phyloP scores from a whole-genome alignment of 2,888 invertebrate species.

The Drosophila conformis region DNA sequence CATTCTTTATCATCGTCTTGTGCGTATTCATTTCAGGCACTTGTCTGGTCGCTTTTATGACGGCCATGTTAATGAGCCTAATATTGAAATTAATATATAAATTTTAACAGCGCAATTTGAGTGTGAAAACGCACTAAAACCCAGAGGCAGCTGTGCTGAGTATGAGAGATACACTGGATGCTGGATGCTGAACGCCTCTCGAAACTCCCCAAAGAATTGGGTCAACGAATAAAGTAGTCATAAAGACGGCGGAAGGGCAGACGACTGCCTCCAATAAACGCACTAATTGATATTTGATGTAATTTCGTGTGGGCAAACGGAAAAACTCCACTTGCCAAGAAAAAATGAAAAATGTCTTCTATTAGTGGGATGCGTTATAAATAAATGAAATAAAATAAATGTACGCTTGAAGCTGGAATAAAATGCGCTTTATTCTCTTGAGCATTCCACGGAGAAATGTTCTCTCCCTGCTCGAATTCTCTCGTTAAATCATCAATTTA shows the following conservation, averaged over 20 bases:
- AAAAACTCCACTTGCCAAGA: constrained; percentile 37
- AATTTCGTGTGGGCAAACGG: constrained; percentile 50
- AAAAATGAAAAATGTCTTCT: constrained; percentile 61
- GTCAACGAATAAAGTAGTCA: constrained; percentile 65
- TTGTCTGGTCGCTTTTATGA: constrained; percentile 44
- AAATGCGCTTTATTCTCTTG: constrained; percentile 23
- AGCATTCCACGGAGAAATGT: background rate
- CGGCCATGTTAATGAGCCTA: constrained; percentile 69
- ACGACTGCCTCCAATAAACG: constrained; percentile 43
- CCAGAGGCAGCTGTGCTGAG: constrained; percentile 50
- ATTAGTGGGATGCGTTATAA: constrained; percentile 45
- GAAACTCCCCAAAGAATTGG: constrained; percentile 56
- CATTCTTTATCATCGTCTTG: constrained; percentile 9
- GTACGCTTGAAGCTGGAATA: constrained; percentile 32
- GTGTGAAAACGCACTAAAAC: constrained; percentile 65
- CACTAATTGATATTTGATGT: constrained; percentile 76
- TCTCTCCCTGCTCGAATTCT: background rate
- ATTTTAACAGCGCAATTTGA: constrained; percentile 70
- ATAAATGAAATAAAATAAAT: constrained; percentile 53
- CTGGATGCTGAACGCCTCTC: constrained; percentile 6
- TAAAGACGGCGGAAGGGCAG: constrained; percentile 27
- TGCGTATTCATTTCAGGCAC: constrained; percentile 15
- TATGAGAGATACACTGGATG: background rate
- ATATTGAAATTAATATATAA: constrained; percentile 78
- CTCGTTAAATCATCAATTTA: constrained; percentile 22